phyloP scores from a whole-genome alignment of 1,140 invertebrate species.

The Gonioctena quinquepunctata region DNA sequence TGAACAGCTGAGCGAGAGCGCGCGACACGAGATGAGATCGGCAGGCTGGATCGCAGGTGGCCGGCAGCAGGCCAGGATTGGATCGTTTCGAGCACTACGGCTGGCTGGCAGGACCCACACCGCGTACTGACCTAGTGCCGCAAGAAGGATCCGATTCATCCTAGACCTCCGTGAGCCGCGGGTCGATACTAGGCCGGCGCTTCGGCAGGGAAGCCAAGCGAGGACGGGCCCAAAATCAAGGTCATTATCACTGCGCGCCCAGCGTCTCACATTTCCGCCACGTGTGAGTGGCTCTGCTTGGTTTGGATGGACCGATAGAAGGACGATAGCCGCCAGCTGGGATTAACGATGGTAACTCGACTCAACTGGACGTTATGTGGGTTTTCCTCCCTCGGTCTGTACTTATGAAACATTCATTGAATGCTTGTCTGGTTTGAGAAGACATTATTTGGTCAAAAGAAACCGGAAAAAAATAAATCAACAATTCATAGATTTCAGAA shows the following conservation, averaged over 20 bases:
- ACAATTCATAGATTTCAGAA: too few relatives aligned
- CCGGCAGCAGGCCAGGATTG: not conserved
- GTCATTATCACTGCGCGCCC: conserved; percentile 37
- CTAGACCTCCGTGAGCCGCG: conserved; percentile 19
- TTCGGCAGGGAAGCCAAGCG: conserved; percentile 35
- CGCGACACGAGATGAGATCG: not conserved
- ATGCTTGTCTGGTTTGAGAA: too few relatives aligned
- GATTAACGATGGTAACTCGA: too few relatives aligned
- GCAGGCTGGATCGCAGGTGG: not conserved
- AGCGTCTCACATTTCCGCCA: not conserved
- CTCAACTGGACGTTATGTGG: too few relatives aligned
- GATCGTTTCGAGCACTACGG: conserved; percentile 12
- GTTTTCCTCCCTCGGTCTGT: too few relatives aligned
- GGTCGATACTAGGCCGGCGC: conserved; percentile 36
- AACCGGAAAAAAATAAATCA: too few relatives aligned
- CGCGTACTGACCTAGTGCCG: conserved; percentile 50
- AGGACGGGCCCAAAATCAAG: conserved; percentile 34
- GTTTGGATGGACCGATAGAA: too few relatives aligned
- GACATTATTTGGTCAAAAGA: too few relatives aligned
- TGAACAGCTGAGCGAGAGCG: not conserved
- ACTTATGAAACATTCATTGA: too few relatives aligned
- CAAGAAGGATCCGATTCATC: conserved; percentile 21
- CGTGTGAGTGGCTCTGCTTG: not conserved
- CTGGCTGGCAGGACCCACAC: conserved; percentile 30
- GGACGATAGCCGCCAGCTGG: too few relatives aligned